Evolutionary conservation across 2,888 invertebrate species (phyloP).

Genomic region (Serrognathus titanus): DNA sequence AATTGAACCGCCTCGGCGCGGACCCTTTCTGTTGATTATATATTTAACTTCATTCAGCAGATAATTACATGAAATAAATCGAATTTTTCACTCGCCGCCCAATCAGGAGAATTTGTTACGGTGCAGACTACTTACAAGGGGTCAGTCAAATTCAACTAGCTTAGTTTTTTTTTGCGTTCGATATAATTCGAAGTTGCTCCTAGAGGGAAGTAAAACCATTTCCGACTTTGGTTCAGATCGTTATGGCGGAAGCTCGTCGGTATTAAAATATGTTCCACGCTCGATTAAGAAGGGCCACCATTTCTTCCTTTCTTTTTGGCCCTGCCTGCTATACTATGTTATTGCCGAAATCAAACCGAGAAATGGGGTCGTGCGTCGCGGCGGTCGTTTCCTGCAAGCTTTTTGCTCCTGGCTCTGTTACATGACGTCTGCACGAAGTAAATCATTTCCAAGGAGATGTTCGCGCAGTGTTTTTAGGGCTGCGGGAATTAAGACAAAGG

Average conservation of each 20-base stretch:
- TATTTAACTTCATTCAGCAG: constrained; percentile 10
- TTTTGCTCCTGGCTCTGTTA: constrained; percentile 11
- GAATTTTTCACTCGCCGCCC: constrained; percentile 9
- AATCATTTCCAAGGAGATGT: constrained; percentile 12
- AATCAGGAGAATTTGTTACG: not conserved
- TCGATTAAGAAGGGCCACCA: constrained; percentile 32
- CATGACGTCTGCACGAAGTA: constrained; percentile 8
- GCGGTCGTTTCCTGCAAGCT: constrained; percentile 11
- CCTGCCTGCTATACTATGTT: constrained; percentile 1
- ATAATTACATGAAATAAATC: constrained; percentile 10
- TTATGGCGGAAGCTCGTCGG: constrained; percentile 26
- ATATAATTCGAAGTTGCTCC: no score
- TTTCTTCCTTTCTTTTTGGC: not conserved
- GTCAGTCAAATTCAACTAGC: no score
- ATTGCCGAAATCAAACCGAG: constrained; percentile 5
- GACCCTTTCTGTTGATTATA: constrained; percentile 11
- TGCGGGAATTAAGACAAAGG: not conserved
- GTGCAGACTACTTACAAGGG: no score
- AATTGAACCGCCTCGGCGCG: constrained; percentile 5
- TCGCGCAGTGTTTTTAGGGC: not conserved
- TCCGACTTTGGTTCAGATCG: constrained; percentile 6
- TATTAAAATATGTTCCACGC: constrained; percentile 41
- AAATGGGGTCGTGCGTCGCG: constrained; percentile 9
- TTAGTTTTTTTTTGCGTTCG: no score
- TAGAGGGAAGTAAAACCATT: not conserved